Evolutionary conservation across 2,888 invertebrate species (phyloP).

Genomic region (Agapetus fuscipes): DNA sequence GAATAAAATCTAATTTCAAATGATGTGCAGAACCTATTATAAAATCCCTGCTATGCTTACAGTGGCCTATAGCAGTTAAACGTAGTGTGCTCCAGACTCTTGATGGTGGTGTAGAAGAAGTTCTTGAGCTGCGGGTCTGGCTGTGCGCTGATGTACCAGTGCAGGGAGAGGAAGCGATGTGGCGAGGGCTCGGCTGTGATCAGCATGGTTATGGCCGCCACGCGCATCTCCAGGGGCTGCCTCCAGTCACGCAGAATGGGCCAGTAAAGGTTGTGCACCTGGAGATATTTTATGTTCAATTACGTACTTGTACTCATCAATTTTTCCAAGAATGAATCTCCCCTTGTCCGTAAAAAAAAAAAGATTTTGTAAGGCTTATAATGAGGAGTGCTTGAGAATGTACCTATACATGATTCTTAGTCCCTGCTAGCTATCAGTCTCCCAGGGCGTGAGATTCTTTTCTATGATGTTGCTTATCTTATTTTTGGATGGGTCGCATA

Average conservation of each 20-base stretch:
- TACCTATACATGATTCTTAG: no score
- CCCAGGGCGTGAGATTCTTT: no score
- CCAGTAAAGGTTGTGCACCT: slow-evolving; percentile 44
- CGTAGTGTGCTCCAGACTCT: slow-evolving; percentile 55
- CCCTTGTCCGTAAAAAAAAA: background rate
- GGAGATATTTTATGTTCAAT: background rate
- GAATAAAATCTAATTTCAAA: no score
- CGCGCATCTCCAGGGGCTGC: slow-evolving; percentile 56
- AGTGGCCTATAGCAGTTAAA: slow-evolving; percentile 57
- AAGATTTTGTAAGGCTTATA: no score
- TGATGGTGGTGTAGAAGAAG: slow-evolving; percentile 61
- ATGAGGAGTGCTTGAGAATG: no score
- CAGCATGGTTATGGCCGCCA: slow-evolving; percentile 55
- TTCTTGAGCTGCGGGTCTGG: slow-evolving; percentile 54
- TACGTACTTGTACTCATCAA: background rate
- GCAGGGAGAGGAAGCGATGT: slow-evolving; percentile 56
- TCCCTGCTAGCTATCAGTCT: no score
- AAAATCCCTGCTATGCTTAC: no score
- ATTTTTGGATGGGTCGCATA: no score
- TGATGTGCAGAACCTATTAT: no score
- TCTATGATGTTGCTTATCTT: no score
- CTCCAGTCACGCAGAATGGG: slow-evolving; percentile 58
- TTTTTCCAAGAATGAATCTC: background rate
- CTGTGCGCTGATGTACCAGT: slow-evolving; percentile 55
- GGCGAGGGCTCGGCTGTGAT: slow-evolving; percentile 55